These are phyloP conservation scores for Trinectes maculatus DNA, from an alignment of 2,113 vertebrate species.

Conservation along the genomic window DNA sequence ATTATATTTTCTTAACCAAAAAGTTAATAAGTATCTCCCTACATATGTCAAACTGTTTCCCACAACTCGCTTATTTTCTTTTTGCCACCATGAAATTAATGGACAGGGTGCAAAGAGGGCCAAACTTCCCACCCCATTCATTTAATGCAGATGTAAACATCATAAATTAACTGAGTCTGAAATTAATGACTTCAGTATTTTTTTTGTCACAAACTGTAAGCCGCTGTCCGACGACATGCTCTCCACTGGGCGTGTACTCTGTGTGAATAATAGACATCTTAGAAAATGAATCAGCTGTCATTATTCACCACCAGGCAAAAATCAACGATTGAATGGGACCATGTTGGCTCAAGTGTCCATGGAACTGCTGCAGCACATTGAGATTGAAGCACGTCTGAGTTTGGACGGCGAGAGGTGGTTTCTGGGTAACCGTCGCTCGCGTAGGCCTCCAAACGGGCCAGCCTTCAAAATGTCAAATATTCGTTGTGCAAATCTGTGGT, in stretches of 20 bases:
- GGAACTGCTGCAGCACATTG: slow-evolving; percentile 10
- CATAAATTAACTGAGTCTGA: background rate
- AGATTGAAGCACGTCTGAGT: background rate
- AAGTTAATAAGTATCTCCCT: too few relatives aligned
- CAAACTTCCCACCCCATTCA: too few relatives aligned
- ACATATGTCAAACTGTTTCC: too few relatives aligned
- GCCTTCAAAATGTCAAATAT: slow-evolving; percentile 46
- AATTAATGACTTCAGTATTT: background rate
- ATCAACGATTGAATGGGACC: background rate
- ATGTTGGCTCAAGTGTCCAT: background rate
- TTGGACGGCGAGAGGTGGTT: slow-evolving; percentile 41
- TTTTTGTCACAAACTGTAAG: background rate
- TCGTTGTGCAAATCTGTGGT: slow-evolving; percentile 42
- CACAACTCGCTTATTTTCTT: too few relatives aligned
- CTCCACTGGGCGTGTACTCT: background rate
- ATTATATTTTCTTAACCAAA: too few relatives aligned
- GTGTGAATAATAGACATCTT: background rate
- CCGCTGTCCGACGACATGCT: too few relatives aligned
- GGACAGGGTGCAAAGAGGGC: background rate
- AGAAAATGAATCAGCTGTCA: background rate
- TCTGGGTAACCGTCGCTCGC: slow-evolving; percentile 25
- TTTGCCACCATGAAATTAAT: background rate
- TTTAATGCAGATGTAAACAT: background rate
- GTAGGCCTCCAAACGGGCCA: slow-evolving; percentile 15
- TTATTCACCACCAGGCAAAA: background rate